Conservation (phyloP, 1,140 invertebrate genomes). For the Macrocentrus cingulum region DNA sequence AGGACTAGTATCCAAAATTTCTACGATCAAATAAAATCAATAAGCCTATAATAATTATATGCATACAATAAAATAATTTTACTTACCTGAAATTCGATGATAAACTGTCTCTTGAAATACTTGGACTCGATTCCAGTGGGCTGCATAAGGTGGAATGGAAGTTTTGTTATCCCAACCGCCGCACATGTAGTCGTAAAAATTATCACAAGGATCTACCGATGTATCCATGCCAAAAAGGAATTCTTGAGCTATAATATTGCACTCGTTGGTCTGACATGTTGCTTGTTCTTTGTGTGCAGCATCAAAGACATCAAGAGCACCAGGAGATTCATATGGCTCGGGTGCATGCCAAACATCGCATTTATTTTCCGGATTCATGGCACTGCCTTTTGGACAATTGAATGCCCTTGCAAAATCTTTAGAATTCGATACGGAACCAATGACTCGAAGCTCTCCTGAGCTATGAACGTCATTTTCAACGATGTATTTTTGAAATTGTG, state of each 20-base stretch:
- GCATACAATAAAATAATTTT: neutral
- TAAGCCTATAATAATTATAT: neutral
- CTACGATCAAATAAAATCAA: constrained; percentile 26
- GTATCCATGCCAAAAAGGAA: constrained; percentile 24
- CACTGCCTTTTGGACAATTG: constrained; percentile 25
- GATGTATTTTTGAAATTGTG: constrained; percentile 51
- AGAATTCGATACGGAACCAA: constrained; percentile 69
- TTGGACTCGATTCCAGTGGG: constrained; percentile 1
- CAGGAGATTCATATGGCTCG: neutral
- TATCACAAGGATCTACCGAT: constrained; percentile 24
- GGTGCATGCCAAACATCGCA: constrained; percentile 20
- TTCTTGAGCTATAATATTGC: constrained; percentile 16
- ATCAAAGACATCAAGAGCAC: no score
- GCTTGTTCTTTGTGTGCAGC: no score
- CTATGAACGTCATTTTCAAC: constrained; percentile 58
- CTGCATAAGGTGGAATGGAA: constrained; percentile 16
- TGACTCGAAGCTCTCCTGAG: constrained; percentile 62
- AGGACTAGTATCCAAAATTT: constrained; percentile 11
- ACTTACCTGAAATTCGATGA: constrained; percentile 18
- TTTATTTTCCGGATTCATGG: constrained; percentile 29
- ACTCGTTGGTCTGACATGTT: no score
- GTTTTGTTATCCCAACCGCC: constrained; percentile 11
- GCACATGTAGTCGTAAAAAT: constrained; percentile 30
- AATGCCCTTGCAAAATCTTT: constrained; percentile 62
- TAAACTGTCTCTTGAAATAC: constrained; percentile 8